Evolutionary conservation across 2,888 invertebrate species (phyloP), one percentile per base, ranked within the genome.

Genomic region (Alsophila aescularia): DNA sequence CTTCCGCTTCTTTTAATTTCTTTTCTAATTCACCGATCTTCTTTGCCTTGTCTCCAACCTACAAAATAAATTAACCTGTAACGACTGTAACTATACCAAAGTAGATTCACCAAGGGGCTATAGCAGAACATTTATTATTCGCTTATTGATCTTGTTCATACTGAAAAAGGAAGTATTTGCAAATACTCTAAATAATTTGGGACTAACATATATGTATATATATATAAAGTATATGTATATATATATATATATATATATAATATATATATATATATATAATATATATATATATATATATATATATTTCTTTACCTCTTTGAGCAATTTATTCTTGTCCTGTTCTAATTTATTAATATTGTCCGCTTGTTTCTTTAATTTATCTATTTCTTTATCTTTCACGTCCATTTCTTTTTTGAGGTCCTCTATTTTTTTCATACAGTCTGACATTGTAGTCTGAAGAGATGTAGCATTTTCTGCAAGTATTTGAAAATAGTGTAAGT

Each of bases 1-100:
- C 94, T 63, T 95, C 95, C 14, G 92, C 80, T 65, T 95, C 94
- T 72, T 93, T 94, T 0, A 94, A 69, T 82, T 95, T 94, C 68
- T 93, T 93, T 77, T 95, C 95, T 67, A 94, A 75, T 35, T 95
- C 95, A 34, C 83, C 79, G 40, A 94, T 82, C 72, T 94, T 95
- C 62, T 93, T 93, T 34, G 92, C 82, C 71, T 94, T 94, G 66
- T 94, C 94, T 59, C 93, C 93, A 45, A 93, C 87, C 95, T 95
- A 62, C 35, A 83, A 76, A 12, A 10, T 40, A 51, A 14, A n/a
- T 24, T 24, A n/a, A n/a, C n/a, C n/a, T n/a, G n/a, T 18, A 18
- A 24, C 1, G 5, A 5, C 1, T 24, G 8, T 24, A 24, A 24
- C 24, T 24, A 2, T 24, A 2, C 24, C 7, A 24, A 24, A 18